Evolutionary conservation across 2,888 invertebrate species (phyloP).

Genomic region (Trachelus troglodyta): DNA sequence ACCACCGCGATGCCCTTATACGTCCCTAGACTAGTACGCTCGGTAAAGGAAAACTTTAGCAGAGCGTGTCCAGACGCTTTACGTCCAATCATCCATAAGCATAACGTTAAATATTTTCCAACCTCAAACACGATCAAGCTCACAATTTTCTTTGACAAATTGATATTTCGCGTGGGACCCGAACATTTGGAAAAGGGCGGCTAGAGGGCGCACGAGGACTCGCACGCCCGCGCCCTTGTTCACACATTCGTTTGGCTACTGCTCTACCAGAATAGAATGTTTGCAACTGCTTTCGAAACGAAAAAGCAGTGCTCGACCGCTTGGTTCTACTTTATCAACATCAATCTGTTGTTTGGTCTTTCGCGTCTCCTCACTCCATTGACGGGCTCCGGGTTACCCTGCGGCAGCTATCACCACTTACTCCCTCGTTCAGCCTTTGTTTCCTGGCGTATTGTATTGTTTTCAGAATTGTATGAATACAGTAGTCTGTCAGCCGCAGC

Average conservation of each 20-base stretch:
- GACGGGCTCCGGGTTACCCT: background rate
- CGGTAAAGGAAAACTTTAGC: background rate
- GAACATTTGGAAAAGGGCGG: conserved; percentile 30
- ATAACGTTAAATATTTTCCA: conserved; percentile 36
- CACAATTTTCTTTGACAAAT: conserved; percentile 27
- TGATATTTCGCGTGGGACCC: conserved; percentile 34
- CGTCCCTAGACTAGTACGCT: background rate
- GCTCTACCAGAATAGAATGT: background rate
- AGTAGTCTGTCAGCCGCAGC: conserved; percentile 40
- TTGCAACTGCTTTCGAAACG: background rate
- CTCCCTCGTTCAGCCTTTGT: conserved; percentile 26
- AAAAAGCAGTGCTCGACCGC: background rate
- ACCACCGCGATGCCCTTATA: background rate
- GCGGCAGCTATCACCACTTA: conserved; percentile 1
- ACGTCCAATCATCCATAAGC: conserved; percentile 15
- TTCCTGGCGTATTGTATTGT: conserved; percentile 43
- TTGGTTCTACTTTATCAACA: conserved; percentile 4
- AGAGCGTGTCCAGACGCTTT: background rate
- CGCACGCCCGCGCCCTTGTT: conserved; percentile 13
- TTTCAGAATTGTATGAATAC: conserved; percentile 44
- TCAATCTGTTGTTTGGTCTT: conserved; percentile 3
- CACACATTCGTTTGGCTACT: background rate
- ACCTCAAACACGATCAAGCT: conserved; percentile 13
- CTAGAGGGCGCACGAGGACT: background rate
- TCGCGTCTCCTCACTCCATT: background rate